These are phyloP conservation scores for Lasioglossum lativentre DNA, from an alignment of 2,888 invertebrate species.

Conservation along the genomic window DNA sequence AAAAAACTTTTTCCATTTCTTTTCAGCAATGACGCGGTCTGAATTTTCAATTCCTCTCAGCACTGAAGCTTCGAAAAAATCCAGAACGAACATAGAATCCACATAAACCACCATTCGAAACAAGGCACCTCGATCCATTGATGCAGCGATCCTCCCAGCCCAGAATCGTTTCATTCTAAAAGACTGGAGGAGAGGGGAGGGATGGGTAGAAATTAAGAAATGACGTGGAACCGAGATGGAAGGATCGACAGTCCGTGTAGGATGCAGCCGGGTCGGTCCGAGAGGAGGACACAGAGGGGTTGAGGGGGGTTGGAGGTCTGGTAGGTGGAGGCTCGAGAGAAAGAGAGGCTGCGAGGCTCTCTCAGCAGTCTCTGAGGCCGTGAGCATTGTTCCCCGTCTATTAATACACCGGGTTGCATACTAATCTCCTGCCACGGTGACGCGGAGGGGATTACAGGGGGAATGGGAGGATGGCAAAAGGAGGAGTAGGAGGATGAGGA, in stretches of 20 bases:
- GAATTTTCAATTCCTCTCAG: too few species aligned
- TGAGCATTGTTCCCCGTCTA: constrained; percentile 83
- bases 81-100: too few species aligned
- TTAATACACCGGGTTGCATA: constrained; percentile 82
- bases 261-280: constrained; percentile 21
- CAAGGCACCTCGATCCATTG: not conserved
- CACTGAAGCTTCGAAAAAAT: too few species aligned
- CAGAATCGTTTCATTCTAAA: not conserved
- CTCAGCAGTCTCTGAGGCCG: constrained; percentile 76
- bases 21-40: too few species aligned
- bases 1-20: too few species aligned
- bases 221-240: constrained; percentile 15
- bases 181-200: not conserved
- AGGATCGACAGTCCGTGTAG: constrained; percentile 38
- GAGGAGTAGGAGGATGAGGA: constrained; percentile 18
- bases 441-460: constrained; percentile 31
- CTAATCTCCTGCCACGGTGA: constrained; percentile 75
- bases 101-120: not conserved
- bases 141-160: not conserved
- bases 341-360: constrained; percentile 65
- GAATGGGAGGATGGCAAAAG: constrained; percentile 23
- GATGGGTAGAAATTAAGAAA: not conserved
- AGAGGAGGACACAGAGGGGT: constrained; percentile 8
- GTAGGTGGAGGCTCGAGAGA: constrained; percentile 47
- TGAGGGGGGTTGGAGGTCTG: not conserved